Base-by-base conservation (phyloP, 2,113 vertebrate genomes). In the Macrotus californicus region DNA sequence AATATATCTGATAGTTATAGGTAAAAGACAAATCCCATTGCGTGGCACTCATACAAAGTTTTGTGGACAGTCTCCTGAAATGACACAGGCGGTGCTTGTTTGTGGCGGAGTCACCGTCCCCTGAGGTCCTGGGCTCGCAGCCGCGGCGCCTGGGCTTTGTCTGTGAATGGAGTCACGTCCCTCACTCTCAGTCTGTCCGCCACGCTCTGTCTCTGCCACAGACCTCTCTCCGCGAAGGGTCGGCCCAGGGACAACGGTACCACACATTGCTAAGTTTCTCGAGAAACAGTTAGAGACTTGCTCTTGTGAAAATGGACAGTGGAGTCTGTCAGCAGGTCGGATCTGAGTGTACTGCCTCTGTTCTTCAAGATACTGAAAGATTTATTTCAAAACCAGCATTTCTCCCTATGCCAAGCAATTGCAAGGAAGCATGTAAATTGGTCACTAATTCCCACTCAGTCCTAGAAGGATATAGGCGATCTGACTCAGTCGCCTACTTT, bases 241-340 rank as follows among this genome's bases (percentile, higher is more conserved):
- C 95, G 92, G 87, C 97, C 94, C 95, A 95, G 97, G 96, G 96
- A 96, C 95, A 97, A 93, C 39, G 84, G 87, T 83, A 92, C 81
- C 97, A 95, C 97, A 97, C 97, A 97, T 98, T 95, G 96, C 94
- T 96, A 97, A 97, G 93, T 94, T 94, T 96, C 97, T 96, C 93
- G 95, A 43, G 95, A 97, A 97, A 96, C 95, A 98, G 97, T 98
- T 97, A 97, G 95, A 98, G 90, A 96, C 88, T 91, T 91, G 80
- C 89, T 97, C 64, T 87, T 89, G 43, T 90, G 86, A 52, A 87
- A 94, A 94, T 87, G 96, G 94, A 96, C 94, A 83, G 95, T 97
- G 95, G 87, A 96, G 96, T 94, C 95, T 97, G 85, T 96, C 98
- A 84, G 48, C 81, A 93, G 66, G 97, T 97, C 94, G 93, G 94